A percentile compares a stretch with the other conserved stretches of the same genome.
Conservation (phyloP, 2,888 invertebrate genomes). For the Zhengitettix transpicula region DNA sequence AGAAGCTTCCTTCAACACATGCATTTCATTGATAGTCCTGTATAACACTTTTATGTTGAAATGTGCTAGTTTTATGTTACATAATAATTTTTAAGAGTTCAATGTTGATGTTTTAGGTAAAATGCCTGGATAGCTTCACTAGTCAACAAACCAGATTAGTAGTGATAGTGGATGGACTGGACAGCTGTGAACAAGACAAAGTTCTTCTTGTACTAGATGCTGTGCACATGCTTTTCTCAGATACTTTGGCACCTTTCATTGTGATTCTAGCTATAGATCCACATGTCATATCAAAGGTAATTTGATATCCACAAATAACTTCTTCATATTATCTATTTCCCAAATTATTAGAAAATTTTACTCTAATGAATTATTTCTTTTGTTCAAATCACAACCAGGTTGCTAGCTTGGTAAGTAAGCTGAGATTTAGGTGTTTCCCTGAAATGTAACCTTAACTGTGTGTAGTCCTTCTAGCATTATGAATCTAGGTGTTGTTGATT, state of each 20-base stretch:
- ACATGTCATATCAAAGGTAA: slow-evolving; percentile 90
- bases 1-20: no score
- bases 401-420: slow-evolving; percentile 12
- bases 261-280: slow-evolving; percentile 94
- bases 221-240: slow-evolving; percentile 86
- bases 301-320: neutral
- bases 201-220: slow-evolving; percentile 85
- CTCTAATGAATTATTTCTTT: slow-evolving; percentile 7
- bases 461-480: neutral
- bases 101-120: slow-evolving; percentile 35
- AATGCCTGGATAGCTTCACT: slow-evolving; percentile 85
- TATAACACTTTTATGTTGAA: no score
- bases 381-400: slow-evolving; percentile 8
- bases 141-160: slow-evolving; percentile 87
- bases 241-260: slow-evolving; percentile 87
- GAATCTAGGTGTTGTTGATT: no score
- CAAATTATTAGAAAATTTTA: neutral
- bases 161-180: slow-evolving; percentile 90
- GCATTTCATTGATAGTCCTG: no score
- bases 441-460: neutral
- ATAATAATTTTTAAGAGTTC: no score
- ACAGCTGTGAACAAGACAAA: slow-evolving; percentile 95
- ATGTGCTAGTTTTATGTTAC: no score
- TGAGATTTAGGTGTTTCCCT: neutral
- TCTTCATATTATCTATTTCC: neutral